Conservation (phyloP, 2,797 vertebrate species). For the Leucoraja ocellata region DNA sequence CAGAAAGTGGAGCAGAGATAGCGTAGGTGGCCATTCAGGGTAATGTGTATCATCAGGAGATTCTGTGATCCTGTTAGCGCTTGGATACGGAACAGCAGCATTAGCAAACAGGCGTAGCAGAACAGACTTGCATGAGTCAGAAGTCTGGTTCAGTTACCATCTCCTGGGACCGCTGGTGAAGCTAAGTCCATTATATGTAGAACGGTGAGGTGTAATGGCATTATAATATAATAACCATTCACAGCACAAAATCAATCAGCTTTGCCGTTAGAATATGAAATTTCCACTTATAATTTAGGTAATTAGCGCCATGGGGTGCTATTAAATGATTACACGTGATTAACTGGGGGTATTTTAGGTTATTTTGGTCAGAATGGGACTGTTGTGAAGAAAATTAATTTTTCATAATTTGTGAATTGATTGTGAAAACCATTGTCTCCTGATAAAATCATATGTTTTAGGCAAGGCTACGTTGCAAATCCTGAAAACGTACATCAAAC, state of each 20-base stretch:
- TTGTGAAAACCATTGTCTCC: neutral
- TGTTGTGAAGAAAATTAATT: neutral
- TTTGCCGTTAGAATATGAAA: neutral
- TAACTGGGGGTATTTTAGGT: neutral
- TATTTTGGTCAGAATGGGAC: neutral
- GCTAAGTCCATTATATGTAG: constrained; percentile 29
- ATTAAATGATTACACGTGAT: neutral
- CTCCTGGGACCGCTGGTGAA: neutral
- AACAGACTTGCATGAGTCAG: constrained; percentile 28
- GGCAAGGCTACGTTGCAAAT: neutral
- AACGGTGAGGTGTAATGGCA: constrained; percentile 12
- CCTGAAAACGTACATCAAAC: neutral
- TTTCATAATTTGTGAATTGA: neutral
- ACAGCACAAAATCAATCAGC: neutral
- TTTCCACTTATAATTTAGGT: neutral
- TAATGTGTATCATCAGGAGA: constrained; percentile 34
- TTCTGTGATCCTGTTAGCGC: constrained; percentile 37
- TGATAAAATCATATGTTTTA: neutral
- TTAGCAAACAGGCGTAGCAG: constrained; percentile 30
- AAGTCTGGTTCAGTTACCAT: constrained; percentile 19
- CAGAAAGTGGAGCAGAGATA: constrained; percentile 42
- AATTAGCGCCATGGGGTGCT: neutral
- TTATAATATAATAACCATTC: constrained; percentile 22
- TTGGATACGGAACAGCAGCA: constrained; percentile 30
- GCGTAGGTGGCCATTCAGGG: constrained; percentile 18